Percentiles rank a stretch among this genome's conserved stretches.
These are phyloP conservation scores for Daboia siamensis DNA, from an alignment of 2,113 vertebrate genomes.

Conservation along the genomic window DNA sequence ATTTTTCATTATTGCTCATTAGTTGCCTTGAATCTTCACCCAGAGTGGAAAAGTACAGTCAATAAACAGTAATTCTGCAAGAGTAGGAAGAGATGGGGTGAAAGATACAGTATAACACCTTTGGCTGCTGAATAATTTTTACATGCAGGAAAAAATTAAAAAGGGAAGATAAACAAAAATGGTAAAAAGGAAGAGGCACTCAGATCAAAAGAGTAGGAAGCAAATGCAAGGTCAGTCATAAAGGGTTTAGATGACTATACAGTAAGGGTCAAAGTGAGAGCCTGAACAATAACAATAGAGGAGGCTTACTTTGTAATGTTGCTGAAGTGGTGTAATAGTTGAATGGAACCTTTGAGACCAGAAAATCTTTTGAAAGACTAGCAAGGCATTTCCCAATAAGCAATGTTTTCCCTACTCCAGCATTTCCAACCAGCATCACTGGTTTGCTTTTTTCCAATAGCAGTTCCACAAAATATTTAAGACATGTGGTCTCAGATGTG, in stretches of 20 bases:
- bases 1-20: not conserved
- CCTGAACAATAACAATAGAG: not conserved
- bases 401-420: conserved; percentile 54
- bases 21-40: not conserved
- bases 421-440: conserved; percentile 58
- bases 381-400: conserved; percentile 43
- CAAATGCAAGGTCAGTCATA: not conserved
- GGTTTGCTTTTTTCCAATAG: conserved; percentile 57
- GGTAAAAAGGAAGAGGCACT: not conserved
- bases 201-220: not conserved
- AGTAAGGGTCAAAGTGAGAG: not conserved
- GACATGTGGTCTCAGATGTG: conserved; percentile 52
- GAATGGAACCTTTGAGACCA: conserved; percentile 56
- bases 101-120: not conserved
- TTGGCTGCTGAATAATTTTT: not conserved
- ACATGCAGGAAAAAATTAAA: not conserved
- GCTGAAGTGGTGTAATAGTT: conserved; percentile 56
- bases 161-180: not conserved
- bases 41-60: not conserved
- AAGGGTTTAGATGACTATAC: not conserved
- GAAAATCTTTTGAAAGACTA: conserved; percentile 46
- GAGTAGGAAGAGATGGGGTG: not conserved
- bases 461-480: conserved; percentile 59
- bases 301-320: conserved; percentile 57
- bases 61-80: not conserved